phyloP scores from a whole-genome alignment of 2,888 invertebrate genomes.

The Cephus sareptanus region DNA sequence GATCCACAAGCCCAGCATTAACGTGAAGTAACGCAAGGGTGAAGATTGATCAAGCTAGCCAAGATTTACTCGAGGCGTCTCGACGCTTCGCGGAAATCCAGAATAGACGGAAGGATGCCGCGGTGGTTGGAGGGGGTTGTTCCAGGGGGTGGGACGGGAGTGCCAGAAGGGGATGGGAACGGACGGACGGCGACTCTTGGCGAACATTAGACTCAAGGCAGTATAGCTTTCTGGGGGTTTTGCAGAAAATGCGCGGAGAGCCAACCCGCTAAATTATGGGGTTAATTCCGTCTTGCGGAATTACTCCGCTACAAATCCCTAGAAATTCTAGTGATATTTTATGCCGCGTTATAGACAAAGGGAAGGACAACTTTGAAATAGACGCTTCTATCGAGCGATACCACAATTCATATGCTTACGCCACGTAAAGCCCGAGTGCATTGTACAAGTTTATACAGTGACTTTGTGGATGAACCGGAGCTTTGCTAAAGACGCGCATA shows the following conservation, averaged over 20 bases:
- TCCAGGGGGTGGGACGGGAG: background rate
- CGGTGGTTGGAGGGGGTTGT: background rate
- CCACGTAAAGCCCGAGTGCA: background rate
- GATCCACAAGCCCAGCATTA: background rate
- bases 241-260: slow-evolving; percentile 20
- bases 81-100: background rate
- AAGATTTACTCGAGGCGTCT: background rate
- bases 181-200: slow-evolving; percentile 4
- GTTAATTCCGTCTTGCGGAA: slow-evolving; percentile 29
- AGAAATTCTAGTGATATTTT: slow-evolving; percentile 1
- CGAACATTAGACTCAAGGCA: slow-evolving; percentile 6
- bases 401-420: background rate
- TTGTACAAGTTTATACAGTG: background rate
- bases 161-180: background rate
- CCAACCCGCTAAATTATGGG: slow-evolving; percentile 38
- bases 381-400: background rate
- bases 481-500: background rate
- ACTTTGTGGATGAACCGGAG: background rate
- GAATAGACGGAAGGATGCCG: background rate
- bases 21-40: background rate
- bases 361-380: slow-evolving; percentile 1
- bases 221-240: slow-evolving; percentile 29
- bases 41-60: background rate
- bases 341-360: background rate
- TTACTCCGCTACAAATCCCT: slow-evolving; percentile 27